Conservation (phyloP, 2,797 vertebrate genomes). For the Semaprochilodus insignis region DNA sequence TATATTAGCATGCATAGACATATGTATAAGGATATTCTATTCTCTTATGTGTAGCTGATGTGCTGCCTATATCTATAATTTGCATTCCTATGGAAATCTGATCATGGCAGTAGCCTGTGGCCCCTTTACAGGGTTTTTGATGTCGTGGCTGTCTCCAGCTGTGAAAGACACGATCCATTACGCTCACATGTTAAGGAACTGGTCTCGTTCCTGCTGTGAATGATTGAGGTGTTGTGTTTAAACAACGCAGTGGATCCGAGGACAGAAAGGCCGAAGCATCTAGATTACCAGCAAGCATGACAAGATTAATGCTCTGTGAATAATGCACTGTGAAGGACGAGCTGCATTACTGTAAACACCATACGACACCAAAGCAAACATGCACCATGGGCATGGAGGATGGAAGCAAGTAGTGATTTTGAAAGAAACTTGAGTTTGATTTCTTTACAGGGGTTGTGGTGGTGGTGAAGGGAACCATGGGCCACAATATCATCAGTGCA, state of each 20-base stretch:
- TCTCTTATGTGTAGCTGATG: background rate
- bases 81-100: conserved; percentile 57
- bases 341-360: background rate
- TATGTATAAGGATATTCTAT: background rate
- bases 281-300: conserved; percentile 16
- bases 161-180: conserved; percentile 20
- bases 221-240: conserved; percentile 23
- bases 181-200: background rate
- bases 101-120: conserved; percentile 27
- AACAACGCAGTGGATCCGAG: background rate
- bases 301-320: conserved; percentile 1
- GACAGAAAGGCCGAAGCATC: background rate
- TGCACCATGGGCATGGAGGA: background rate
- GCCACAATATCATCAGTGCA: too few relatives aligned
- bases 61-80: conserved; percentile 41
- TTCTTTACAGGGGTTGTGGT: too few relatives aligned
- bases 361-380: background rate
- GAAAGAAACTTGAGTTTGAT: too few relatives aligned
- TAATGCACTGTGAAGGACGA: background rate
- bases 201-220: conserved; percentile 1
- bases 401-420: background rate
- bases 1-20: too few relatives aligned
- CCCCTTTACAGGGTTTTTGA: background rate
- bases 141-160: conserved; percentile 7
- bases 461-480: too few relatives aligned